A percentile compares a stretch with the other conserved stretches of the same genome.
These are phyloP conservation scores for Tetramorium bicarinatum DNA, from an alignment of 2,888 invertebrate genomes.

Conservation along the genomic window DNA sequence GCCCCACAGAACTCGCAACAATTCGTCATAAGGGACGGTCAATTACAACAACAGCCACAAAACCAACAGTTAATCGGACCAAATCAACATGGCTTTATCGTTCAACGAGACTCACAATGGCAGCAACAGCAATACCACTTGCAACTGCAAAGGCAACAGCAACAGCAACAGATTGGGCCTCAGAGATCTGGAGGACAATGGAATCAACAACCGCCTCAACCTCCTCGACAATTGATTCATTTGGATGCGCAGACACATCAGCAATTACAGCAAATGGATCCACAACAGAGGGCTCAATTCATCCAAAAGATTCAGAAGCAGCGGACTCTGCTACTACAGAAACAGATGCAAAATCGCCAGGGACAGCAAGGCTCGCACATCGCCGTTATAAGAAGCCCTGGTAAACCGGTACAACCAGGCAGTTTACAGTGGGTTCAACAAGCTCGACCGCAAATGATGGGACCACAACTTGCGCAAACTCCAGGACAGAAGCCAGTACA, in stretches of 20 bases:
- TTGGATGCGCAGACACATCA: constrained; percentile 94
- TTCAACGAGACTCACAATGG: constrained; percentile 89
- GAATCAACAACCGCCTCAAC: constrained; percentile 88
- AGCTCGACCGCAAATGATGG: constrained; percentile 88
- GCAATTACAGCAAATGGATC: constrained; percentile 93
- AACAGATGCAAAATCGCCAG: constrained; percentile 88
- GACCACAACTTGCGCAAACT: constrained; percentile 86
- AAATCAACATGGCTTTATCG: constrained; percentile 83
- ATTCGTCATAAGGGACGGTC: constrained; percentile 86
- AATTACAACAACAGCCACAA: constrained; percentile 83
- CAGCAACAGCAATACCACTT: constrained; percentile 86
- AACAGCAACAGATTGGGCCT: constrained; percentile 86
- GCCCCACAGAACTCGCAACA: constrained; percentile 84
- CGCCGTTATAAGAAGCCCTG: constrained; percentile 90
- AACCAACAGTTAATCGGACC: constrained; percentile 84
- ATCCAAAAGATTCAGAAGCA: constrained; percentile 92
- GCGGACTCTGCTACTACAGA: constrained; percentile 88
- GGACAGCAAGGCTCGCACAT: constrained; percentile 89
- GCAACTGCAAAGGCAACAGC: constrained; percentile 88
- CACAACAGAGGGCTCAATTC: constrained; percentile 93
- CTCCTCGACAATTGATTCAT: constrained; percentile 91
- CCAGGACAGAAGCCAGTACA: constrained; percentile 84
- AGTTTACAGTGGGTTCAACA: constrained; percentile 90
- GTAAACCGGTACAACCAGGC: constrained; percentile 88
- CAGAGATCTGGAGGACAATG: constrained; percentile 83